These are phyloP conservation scores for Brachyptera putata DNA, from an alignment of 2,888 invertebrate species.

Conservation along the genomic window DNA sequence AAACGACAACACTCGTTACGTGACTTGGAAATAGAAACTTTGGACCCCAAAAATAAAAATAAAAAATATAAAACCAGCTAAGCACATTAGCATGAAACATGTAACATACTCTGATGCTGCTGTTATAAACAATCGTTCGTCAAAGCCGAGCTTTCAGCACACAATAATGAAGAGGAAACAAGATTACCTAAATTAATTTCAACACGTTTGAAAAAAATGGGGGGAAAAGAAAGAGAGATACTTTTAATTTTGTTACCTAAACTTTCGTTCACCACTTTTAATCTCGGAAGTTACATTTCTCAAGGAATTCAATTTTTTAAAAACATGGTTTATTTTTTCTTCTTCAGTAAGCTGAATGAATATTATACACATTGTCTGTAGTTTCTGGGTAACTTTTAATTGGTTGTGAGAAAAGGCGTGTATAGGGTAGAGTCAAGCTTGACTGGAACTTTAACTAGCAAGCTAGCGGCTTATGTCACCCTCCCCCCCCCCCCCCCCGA, in stretches of 20 bases:
- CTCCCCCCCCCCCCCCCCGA: neutral
- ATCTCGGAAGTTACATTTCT: no score
- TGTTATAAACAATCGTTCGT: neutral
- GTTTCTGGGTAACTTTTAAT: constrained; percentile 27
- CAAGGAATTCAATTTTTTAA: no score
- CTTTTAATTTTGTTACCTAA: no score
- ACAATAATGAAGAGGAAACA: neutral
- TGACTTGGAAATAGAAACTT: neutral
- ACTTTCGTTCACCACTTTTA: no score
- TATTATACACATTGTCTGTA: neutral
- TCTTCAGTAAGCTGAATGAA: no score
- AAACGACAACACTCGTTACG: neutral
- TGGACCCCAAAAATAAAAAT: neutral
- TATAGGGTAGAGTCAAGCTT: no score
- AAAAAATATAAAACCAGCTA: no score
- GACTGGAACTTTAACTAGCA: no score
- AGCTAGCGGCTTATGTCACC: constrained; percentile 5
- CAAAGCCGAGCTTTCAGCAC: neutral
- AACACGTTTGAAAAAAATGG: neutral
- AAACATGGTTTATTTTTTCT: no score
- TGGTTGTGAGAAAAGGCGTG: constrained; percentile 14
- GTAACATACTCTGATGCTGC: no score
- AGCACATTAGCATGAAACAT: no score
- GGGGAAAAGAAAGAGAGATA: no score
- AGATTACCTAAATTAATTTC: neutral